phyloP scores from a whole-genome alignment of 2,888 invertebrate species.

The Lacanobia wlatinum region DNA sequence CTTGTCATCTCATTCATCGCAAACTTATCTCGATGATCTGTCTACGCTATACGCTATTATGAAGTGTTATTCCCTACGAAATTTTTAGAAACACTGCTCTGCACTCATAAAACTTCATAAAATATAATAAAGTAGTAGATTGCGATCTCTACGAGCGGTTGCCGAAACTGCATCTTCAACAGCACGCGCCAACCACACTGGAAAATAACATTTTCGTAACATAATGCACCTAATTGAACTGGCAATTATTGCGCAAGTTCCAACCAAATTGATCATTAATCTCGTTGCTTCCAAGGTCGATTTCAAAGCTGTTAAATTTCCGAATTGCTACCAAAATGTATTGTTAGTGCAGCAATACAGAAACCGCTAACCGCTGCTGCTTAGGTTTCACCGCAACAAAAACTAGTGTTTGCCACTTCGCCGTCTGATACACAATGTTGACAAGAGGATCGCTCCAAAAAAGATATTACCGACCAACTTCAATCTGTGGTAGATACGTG shows the following conservation, averaged over 20 bases:
- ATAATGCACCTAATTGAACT: slow-evolving; percentile 60
- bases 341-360: slow-evolving; percentile 58
- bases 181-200: slow-evolving; percentile 53
- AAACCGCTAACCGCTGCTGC: slow-evolving; percentile 62
- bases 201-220: slow-evolving; percentile 62
- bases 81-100: not conserved
- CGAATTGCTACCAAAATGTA: slow-evolving; percentile 64
- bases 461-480: slow-evolving; percentile 54
- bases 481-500: slow-evolving; percentile 61
- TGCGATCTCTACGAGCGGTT: slow-evolving; percentile 22
- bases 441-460: slow-evolving; percentile 61
- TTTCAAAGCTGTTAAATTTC: slow-evolving; percentile 69
- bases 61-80: not conserved
- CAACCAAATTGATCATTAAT: slow-evolving; percentile 69
- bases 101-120: slow-evolving; percentile 11
- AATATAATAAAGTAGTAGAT: slow-evolving; percentile 22
- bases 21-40: slow-evolving; percentile 7
- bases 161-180: slow-evolving; percentile 33
- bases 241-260: slow-evolving; percentile 66
- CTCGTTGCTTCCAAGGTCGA: slow-evolving; percentile 72
- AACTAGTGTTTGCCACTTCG: slow-evolving; percentile 56
- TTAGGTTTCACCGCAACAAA: slow-evolving; percentile 72
- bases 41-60: not conserved
- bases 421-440: slow-evolving; percentile 52
- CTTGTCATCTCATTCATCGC: slow-evolving; percentile 8